These are phyloP conservation scores for Dichetophora obliterata DNA, from an alignment of 2,888 invertebrate genomes.

Conservation along the genomic window DNA sequence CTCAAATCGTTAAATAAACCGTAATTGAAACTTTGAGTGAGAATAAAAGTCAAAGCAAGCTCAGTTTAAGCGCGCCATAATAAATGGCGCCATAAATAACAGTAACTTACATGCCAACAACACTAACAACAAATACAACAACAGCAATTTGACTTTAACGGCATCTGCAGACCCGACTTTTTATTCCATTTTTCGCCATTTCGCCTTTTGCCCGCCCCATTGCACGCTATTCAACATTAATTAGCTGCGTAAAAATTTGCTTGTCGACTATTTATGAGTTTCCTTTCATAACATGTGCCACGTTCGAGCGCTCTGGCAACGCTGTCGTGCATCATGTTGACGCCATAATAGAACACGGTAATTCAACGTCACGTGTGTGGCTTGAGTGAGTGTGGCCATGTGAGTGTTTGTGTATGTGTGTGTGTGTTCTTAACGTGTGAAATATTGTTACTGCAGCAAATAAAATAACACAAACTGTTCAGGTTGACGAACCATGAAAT, in stretches of 20 bases:
- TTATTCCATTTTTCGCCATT: background rate
- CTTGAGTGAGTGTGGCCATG: background rate
- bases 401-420: background rate
- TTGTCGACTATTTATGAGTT: constrained; percentile 25
- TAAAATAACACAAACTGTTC: background rate
- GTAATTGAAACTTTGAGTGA: background rate
- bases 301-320: background rate
- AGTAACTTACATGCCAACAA: background rate
- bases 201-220: background rate
- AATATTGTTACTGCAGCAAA: background rate
- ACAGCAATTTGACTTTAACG: background rate
- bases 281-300: background rate
- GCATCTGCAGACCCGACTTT: too few species aligned
- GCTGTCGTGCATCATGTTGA: background rate
- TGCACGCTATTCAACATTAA: constrained; percentile 17
- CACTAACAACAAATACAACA: background rate
- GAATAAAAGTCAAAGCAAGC: background rate
- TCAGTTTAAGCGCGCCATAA: background rate
- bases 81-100: background rate
- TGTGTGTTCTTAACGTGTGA: background rate
- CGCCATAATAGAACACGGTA: background rate
- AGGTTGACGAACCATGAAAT: constrained; percentile 8
- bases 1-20: too few species aligned
- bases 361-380: background rate
- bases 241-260: constrained; percentile 16